These are phyloP conservation scores for Oreochromis grahami DNA, from an alignment of 2,797 vertebrate species.

Conservation along the genomic window DNA sequence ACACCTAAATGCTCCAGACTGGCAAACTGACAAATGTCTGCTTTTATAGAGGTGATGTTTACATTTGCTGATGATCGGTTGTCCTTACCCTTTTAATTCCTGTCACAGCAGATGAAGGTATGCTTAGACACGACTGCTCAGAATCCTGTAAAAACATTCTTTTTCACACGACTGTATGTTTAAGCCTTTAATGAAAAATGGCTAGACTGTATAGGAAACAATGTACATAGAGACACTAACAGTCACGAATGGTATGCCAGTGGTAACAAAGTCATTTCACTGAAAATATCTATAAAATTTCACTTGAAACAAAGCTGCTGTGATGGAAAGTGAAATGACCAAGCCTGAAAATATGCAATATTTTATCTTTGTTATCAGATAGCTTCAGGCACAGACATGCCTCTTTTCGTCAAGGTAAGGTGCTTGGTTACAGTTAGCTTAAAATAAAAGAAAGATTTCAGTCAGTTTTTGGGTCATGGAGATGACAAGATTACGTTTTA, in stretches of 20 bases:
- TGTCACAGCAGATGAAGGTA: not conserved
- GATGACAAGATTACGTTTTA: not conserved
- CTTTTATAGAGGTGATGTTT: not conserved
- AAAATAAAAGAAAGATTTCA: not conserved
- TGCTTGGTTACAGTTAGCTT: not conserved
- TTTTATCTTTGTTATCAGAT: not conserved
- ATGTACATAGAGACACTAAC: not conserved
- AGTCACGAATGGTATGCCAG: not conserved
- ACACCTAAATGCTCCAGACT: not conserved
- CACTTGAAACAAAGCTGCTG: not conserved
- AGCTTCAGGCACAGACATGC: not conserved
- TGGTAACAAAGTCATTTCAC: not conserved
- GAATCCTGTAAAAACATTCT: not conserved
- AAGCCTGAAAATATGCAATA: not conserved
- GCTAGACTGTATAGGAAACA: not conserved
- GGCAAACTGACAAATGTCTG: not conserved
- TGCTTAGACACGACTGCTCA: not conserved
- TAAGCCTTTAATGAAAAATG: not conserved
- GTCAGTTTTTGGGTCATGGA: not conserved
- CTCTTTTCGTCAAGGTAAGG: not conserved
- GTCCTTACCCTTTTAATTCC: not conserved
- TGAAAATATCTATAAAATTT: not conserved
- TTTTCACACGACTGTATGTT: not conserved
- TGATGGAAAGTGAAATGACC: not conserved
- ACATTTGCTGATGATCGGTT: not conserved